Conservation (phyloP, 2,888 invertebrate genomes). For the Chrysina gloriosa region DNA sequence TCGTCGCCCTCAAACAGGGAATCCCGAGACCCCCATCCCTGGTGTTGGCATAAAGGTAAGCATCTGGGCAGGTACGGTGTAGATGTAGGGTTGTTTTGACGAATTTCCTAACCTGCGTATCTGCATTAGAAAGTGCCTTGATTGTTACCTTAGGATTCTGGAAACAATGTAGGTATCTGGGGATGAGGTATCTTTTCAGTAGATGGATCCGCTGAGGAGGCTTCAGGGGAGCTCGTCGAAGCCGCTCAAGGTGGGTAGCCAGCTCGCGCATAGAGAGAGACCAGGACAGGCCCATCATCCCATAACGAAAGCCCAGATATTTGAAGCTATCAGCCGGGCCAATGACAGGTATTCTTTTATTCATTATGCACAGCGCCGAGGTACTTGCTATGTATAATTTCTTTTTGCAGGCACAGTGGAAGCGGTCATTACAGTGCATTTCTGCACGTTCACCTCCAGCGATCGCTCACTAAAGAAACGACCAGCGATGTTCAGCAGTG, state of each 20-base stretch:
- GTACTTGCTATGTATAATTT: not conserved
- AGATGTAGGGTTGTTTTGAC: slow-evolving; percentile 55
- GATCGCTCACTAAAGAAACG: slow-evolving; percentile 47
- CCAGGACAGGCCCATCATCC: slow-evolving; percentile 47
- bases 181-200: slow-evolving; percentile 56
- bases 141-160: slow-evolving; percentile 52
- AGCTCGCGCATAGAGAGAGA: slow-evolving; percentile 39
- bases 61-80: slow-evolving; percentile 48
- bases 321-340: slow-evolving; percentile 19
- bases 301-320: slow-evolving; percentile 55
- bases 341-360: not conserved
- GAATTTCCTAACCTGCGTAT: slow-evolving; percentile 53
- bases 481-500: slow-evolving; percentile 32
- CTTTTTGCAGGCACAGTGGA: slow-evolving; percentile 21
- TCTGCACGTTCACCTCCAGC: no score
- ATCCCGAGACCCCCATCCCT: slow-evolving; percentile 53
- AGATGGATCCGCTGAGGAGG: slow-evolving; percentile 59
- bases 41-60: slow-evolving; percentile 37
- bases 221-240: slow-evolving; percentile 55
- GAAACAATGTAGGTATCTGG: slow-evolving; percentile 56
- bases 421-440: slow-evolving; percentile 22
- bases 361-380: not conserved
- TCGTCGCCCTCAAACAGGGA: slow-evolving; percentile 45
- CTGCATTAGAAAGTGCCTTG: slow-evolving; percentile 51
- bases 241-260: slow-evolving; percentile 45